A percentile compares a stretch with the other conserved stretches of the same genome.
phyloP scores from a whole-genome alignment of 2,797 vertebrate genomes.

The Pogoniulus pusillus region DNA sequence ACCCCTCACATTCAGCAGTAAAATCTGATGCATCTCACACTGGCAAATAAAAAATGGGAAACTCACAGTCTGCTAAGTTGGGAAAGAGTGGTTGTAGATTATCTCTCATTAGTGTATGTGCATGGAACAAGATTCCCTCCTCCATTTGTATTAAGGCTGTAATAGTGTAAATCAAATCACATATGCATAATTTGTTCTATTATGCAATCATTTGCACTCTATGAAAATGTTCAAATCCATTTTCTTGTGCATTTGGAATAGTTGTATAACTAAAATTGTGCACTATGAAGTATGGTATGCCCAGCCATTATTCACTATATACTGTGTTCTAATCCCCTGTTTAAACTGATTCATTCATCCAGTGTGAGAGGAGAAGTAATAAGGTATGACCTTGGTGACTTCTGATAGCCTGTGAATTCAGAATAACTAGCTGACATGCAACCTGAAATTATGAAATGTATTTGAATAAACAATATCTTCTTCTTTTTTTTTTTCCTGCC shows the following conservation, averaged over 20 bases:
- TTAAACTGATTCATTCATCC: not conserved
- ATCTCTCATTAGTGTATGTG: not conserved
- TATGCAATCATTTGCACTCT: not conserved
- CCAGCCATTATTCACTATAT: not conserved
- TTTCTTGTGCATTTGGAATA: not conserved
- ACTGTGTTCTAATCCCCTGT: not conserved
- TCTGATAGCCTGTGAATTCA: not conserved
- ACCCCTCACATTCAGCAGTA: not conserved
- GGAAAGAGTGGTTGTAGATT: not conserved
- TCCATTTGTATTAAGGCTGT: not conserved
- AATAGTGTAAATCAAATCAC: not conserved
- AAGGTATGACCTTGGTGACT: not conserved
- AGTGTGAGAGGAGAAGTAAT: not conserved
- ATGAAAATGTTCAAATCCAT: not conserved
- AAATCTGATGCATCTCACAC: not conserved
- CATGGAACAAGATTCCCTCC: not conserved
- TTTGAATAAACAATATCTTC: not conserved
- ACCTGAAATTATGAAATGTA: not conserved
- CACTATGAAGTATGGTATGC: not conserved
- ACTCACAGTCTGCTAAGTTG: not conserved
- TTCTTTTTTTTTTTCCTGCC: not conserved
- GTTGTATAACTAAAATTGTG: not conserved
- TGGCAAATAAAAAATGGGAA: not conserved
- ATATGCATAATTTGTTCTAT: not conserved
- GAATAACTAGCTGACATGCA: not conserved